These are phyloP conservation scores for Tursiops truncatus DNA, from an alignment of 2,113 vertebrate species.

Conservation along the genomic window DNA sequence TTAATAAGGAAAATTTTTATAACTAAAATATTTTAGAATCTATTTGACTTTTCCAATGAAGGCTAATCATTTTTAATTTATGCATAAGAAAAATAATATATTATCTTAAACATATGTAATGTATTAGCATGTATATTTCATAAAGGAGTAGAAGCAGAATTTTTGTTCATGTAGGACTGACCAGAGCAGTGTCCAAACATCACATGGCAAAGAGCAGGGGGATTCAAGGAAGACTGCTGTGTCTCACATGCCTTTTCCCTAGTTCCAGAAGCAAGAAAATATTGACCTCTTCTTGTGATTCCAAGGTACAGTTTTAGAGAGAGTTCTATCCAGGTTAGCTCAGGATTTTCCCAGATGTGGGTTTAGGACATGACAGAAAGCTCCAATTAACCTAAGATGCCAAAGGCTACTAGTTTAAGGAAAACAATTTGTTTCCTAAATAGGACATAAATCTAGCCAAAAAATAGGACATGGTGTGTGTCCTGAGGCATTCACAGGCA, in stretches of 20 bases:
- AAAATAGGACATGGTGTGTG: not conserved
- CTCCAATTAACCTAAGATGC: not conserved
- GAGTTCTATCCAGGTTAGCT: not conserved
- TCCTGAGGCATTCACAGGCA: not conserved
- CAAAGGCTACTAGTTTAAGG: not conserved
- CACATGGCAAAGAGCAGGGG: not conserved
- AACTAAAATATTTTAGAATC: not conserved
- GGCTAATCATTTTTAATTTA: not conserved
- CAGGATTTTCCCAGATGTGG: not conserved
- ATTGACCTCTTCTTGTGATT: not conserved
- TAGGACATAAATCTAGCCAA: not conserved
- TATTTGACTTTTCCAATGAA: not conserved
- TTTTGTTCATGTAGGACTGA: not conserved
- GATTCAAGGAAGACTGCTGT: not conserved
- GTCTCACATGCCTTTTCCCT: not conserved
- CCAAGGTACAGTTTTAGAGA: not conserved
- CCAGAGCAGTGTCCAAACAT: not conserved
- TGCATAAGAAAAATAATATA: not conserved
- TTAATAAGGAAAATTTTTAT: not conserved
- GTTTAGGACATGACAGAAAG: not conserved
- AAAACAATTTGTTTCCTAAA: conserved; percentile 16
- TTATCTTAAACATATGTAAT: not conserved
- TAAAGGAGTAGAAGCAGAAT: not conserved
- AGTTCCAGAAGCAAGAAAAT: not conserved
- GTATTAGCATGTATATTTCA: not conserved